Percentiles rank a stretch among this genome's conserved stretches.
Conservation (phyloP, 1,140 invertebrate species). For the Drosophila kikkawai region DNA sequence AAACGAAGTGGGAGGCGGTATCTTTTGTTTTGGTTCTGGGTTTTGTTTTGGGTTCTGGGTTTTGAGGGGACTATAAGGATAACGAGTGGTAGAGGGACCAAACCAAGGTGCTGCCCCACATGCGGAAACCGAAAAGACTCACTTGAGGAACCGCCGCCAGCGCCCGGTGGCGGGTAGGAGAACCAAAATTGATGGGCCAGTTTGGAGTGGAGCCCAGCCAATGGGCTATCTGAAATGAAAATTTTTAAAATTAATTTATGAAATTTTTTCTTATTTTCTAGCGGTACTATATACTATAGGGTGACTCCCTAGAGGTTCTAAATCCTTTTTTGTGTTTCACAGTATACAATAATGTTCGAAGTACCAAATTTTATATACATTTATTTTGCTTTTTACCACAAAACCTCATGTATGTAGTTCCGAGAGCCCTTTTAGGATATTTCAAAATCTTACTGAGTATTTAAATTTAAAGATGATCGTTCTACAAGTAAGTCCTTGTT, state of each 20-base stretch:
- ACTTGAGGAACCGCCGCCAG: conserved; percentile 86
- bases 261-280: not conserved
- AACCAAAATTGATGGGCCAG: conserved; percentile 91
- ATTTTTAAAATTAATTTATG: not conserved
- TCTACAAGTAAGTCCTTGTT: not conserved
- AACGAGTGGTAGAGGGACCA: conserved; percentile 18
- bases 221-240: conserved; percentile 75
- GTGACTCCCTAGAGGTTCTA: too few species aligned
- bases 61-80: conserved; percentile 11
- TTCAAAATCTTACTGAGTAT: not conserved
- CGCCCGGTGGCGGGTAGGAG: conserved; percentile 88
- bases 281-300: too few species aligned
- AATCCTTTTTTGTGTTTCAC: too few species aligned
- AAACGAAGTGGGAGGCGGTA: conserved; percentile 35
- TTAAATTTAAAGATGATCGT: too few species aligned
- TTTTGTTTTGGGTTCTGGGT: conserved; percentile 9
- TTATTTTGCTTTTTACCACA: too few species aligned
- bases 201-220: conserved; percentile 82
- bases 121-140: conserved; percentile 70
- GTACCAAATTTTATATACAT: not conserved
- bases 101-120: conserved; percentile 35
- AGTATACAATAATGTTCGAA: too few species aligned
- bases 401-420: too few species aligned
- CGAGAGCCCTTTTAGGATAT: too few species aligned
- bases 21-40: conserved; percentile 3